Base-by-base conservation (phyloP, 64 coral and sea anemone genomes). In the Montipora cactus region DNA sequence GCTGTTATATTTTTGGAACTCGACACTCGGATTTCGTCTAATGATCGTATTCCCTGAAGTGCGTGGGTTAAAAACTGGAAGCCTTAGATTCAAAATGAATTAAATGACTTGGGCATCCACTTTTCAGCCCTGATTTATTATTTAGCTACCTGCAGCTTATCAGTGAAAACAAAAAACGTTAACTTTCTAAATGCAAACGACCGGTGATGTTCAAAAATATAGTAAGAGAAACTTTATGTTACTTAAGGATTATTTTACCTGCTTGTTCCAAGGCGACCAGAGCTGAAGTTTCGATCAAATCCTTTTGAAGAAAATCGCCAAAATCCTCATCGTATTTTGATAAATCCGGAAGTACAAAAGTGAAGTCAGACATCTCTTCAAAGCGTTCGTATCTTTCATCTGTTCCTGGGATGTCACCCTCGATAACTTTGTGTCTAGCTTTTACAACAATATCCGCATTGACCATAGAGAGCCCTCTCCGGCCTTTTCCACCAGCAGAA, bases 291-390 rank as follows among this genome's bases (percentile, higher is more conserved):
- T 99, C 98, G 49, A 99, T 94, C 5, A 99, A 69, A 89, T 99
- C 98, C 55, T 74, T 90, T 59, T 92, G 88, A 8, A 99, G 72
- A 89, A 99, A 99, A 10, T 96, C 95, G 9, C 49, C 90, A 19
- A 96, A 87, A 46, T 95, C 95, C 20, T 94, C 75, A 57, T 92
- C 78, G 79, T 89, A 96, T 8, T 79, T 92, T 22, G 80, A 87
- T 15, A 99, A 93, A 81, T 99, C 98, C 0, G 98, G 98, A 37
- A 99, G 79, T 12, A 96, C 95, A 49, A 99, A 99, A 67, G 92
- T 96, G 67, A 92, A 99, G 44, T 96, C 79, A 37, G 95, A 87
- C 92, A 99, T 92, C 75, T 87, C 85, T 18, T 94, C 92, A 87
- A 96, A 96, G 14, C 91, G 59, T 69, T 99, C 98, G 18, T 94